Conservation (phyloP, 2,113 vertebrate species). For the Gopherus evgoodei region DNA sequence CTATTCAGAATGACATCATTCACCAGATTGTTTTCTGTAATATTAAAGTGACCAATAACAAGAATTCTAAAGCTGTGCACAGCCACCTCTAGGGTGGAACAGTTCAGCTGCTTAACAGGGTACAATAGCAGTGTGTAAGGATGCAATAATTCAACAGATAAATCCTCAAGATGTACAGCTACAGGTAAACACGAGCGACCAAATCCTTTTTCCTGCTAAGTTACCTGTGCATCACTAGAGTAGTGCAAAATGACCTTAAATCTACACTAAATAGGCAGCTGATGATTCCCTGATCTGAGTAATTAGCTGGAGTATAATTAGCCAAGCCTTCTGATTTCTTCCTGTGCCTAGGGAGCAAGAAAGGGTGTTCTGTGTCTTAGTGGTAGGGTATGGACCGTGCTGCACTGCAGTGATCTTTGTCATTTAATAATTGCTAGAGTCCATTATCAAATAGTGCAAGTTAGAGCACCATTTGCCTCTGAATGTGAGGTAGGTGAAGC, state of each 20-base stretch:
- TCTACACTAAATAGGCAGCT: background rate
- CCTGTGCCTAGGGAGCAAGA: background rate
- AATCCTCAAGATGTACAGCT: background rate
- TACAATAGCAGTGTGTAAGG: background rate
- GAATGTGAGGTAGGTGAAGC: background rate
- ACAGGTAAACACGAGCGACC: background rate
- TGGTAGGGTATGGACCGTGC: background rate
- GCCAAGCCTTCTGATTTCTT: background rate
- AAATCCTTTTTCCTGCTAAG: background rate
- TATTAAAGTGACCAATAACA: background rate
- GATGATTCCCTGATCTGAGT: background rate
- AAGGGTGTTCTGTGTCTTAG: background rate
- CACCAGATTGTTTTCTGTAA: background rate
- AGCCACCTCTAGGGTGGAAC: background rate
- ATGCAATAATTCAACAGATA: background rate
- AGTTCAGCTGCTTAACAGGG: background rate
- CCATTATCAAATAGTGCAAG: background rate
- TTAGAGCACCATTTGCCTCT: background rate
- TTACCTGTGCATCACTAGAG: background rate
- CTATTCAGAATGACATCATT: background rate
- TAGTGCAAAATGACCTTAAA: background rate
- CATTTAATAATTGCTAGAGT: background rate
- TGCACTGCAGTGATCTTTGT: background rate
- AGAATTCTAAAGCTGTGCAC: rapidly evolving
- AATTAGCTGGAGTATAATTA: background rate